Conservation (phyloP, 2,113 vertebrate genomes). For the Sialia sialis region DNA sequence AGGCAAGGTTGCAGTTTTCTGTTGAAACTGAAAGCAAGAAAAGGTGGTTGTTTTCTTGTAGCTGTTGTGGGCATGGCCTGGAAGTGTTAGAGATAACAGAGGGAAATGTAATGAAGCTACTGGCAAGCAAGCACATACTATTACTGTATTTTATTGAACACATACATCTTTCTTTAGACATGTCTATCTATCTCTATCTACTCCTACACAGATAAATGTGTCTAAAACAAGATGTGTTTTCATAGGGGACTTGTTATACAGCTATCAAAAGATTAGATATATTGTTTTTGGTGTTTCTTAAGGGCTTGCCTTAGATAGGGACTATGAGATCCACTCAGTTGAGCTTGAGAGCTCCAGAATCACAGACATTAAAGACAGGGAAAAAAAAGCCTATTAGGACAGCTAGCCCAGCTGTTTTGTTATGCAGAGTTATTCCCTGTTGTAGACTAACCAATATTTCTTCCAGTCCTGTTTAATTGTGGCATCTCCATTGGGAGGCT, state of each 20-base stretch:
- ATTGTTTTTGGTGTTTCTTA: constrained; percentile 37
- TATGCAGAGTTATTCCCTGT: constrained; percentile 45
- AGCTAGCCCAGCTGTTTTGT: constrained; percentile 18
- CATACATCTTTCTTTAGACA: constrained; percentile 37
- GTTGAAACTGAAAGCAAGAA: background rate
- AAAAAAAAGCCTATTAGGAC: background rate
- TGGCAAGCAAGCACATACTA: background rate
- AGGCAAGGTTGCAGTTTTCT: background rate
- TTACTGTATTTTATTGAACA: constrained; percentile 34
- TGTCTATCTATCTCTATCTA: constrained; percentile 39
- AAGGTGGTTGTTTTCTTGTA: background rate
- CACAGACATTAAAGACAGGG: background rate
- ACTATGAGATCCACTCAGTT: background rate
- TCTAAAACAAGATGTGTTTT: constrained; percentile 51
- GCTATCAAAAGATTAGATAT: constrained; percentile 41
- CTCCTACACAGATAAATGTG: constrained; percentile 44
- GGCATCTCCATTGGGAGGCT: constrained; percentile 43
- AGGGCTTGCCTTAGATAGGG: constrained; percentile 6
- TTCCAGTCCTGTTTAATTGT: constrained; percentile 54
- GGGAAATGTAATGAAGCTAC: background rate
- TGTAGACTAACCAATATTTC: constrained; percentile 56
- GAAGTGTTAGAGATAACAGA: background rate
- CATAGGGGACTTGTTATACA: constrained; percentile 50
- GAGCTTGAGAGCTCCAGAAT: constrained; percentile 1
- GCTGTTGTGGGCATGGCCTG: background rate